Percentiles rank a stretch among this genome's conserved stretches.
These are phyloP conservation scores for Leptura quadrifasciata DNA, from an alignment of 2,888 invertebrate genomes.

Conservation along the genomic window DNA sequence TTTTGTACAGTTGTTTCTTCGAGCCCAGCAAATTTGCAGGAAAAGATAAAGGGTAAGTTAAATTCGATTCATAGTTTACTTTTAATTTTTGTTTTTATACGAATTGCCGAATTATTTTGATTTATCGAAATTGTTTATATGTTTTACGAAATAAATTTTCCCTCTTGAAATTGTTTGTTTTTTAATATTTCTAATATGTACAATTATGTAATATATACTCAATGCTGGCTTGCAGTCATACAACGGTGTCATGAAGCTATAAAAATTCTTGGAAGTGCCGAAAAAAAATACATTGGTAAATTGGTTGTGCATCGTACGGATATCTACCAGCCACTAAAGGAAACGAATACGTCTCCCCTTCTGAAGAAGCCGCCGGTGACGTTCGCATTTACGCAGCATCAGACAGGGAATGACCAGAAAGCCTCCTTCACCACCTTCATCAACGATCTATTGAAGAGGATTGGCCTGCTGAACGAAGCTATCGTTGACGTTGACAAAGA, in stretches of 20 bases:
- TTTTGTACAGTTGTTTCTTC: constrained; percentile 65
- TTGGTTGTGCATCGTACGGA: constrained; percentile 60
- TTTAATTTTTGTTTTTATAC: constrained; percentile 2
- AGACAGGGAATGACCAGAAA: constrained; percentile 43
- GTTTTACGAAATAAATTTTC: constrained; percentile 29
- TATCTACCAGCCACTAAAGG: constrained; percentile 49
- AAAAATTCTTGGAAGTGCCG: constrained; percentile 62
- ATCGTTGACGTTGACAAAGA: constrained; percentile 48
- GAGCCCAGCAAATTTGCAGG: constrained; percentile 67
- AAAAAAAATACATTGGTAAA: constrained; percentile 64
- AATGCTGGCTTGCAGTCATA: constrained; percentile 70
- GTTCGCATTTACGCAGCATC: constrained; percentile 60
- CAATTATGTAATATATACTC: constrained; percentile 42
- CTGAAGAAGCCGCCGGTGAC: constrained; percentile 48
- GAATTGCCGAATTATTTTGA: not conserved
- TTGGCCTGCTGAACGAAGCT: constrained; percentile 46
- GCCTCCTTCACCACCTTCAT: constrained; percentile 41
- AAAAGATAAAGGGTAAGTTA: constrained; percentile 72
- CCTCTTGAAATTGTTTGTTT: constrained; percentile 5
- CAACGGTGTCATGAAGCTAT: constrained; percentile 72
- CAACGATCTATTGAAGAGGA: constrained; percentile 41
- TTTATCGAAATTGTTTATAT: not conserved
- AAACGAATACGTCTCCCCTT: constrained; percentile 61
- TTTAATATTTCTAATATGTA: constrained; percentile 8
- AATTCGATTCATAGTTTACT: constrained; percentile 26